A percentile compares a stretch with the other conserved stretches of the same genome.
Conservation (phyloP, 2,797 vertebrate species). For the Acipenser oxyrinchus region DNA sequence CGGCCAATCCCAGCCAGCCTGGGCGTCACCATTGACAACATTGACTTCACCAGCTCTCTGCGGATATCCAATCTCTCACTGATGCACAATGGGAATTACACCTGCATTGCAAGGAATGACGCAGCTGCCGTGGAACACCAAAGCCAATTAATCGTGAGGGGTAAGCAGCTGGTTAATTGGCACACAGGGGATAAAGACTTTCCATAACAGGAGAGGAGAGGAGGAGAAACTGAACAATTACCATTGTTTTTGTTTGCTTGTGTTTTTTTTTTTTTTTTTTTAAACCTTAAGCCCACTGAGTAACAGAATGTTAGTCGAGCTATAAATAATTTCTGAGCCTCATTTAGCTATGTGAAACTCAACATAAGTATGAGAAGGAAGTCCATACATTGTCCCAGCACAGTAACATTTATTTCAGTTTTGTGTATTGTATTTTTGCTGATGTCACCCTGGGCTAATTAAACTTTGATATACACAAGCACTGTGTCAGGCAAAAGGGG, state of each 20-base stretch:
- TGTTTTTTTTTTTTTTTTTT: background rate
- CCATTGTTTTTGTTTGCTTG: background rate
- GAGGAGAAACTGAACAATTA: too few species aligned
- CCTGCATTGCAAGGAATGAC: constrained; percentile 93
- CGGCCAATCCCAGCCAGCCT: constrained; percentile 85
- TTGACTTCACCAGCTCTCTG: constrained; percentile 96
- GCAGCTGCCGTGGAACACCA: constrained; percentile 90
- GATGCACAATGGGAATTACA: constrained; percentile 97
- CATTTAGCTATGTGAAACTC: too few species aligned
- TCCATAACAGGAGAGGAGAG: background rate
- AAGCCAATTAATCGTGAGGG: constrained; percentile 93
- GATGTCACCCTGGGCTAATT: too few species aligned
- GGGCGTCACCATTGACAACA: constrained; percentile 95
- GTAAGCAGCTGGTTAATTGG: constrained; percentile 45
- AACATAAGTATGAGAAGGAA: too few species aligned
- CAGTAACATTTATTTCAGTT: too few species aligned
- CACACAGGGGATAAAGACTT: background rate
- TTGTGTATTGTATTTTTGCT: too few species aligned
- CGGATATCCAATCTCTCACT: constrained; percentile 93
- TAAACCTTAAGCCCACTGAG: too few species aligned
- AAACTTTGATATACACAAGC: background rate
- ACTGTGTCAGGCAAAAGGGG: background rate
- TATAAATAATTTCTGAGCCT: too few species aligned
- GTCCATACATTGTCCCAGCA: too few species aligned
- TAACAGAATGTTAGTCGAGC: too few species aligned